Conservation (phyloP, 2,888 invertebrate genomes). For the Megamerina dolium region DNA sequence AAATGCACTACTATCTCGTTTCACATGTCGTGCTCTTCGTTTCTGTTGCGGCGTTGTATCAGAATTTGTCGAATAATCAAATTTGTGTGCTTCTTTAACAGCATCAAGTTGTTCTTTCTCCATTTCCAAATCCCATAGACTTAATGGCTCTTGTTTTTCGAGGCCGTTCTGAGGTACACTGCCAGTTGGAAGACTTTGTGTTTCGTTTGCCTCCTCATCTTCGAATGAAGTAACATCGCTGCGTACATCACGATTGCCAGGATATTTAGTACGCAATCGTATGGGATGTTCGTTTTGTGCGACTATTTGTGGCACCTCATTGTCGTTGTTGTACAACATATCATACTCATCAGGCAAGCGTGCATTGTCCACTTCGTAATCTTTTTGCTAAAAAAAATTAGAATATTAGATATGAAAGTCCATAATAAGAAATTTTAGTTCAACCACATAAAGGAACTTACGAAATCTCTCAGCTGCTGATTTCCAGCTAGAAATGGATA, state of each 20-base stretch:
- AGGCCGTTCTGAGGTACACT: constrained; percentile 26
- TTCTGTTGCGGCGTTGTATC: constrained; percentile 5
- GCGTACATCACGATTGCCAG: constrained; percentile 45
- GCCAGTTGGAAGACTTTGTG: constrained; percentile 20
- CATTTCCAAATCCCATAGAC: constrained; percentile 55
- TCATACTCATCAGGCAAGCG: constrained; percentile 43
- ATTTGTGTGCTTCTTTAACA: constrained; percentile 33
- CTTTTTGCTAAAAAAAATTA: constrained; percentile 29
- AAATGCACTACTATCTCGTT: constrained; percentile 7
- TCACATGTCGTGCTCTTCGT: constrained; percentile 1
- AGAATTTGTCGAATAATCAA: constrained; percentile 18
- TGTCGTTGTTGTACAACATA: constrained; percentile 40
- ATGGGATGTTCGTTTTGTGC: constrained; percentile 41
- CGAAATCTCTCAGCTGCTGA: constrained; percentile 28
- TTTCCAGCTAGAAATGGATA: constrained; percentile 25
- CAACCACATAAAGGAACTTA: too few species aligned
- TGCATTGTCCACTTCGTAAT: constrained; percentile 35
- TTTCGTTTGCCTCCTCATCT: constrained; percentile 21
- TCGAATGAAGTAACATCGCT: constrained; percentile 34
- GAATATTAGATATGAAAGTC: not conserved
- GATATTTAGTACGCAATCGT: constrained; percentile 43
- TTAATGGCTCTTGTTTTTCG: constrained; percentile 35
- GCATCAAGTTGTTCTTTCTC: constrained; percentile 53
- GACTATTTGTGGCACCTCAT: constrained; percentile 30
- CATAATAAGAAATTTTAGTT: too few species aligned